Base-by-base conservation (phyloP, 2,888 invertebrate species). In the Synanthedon myopaeformis region DNA sequence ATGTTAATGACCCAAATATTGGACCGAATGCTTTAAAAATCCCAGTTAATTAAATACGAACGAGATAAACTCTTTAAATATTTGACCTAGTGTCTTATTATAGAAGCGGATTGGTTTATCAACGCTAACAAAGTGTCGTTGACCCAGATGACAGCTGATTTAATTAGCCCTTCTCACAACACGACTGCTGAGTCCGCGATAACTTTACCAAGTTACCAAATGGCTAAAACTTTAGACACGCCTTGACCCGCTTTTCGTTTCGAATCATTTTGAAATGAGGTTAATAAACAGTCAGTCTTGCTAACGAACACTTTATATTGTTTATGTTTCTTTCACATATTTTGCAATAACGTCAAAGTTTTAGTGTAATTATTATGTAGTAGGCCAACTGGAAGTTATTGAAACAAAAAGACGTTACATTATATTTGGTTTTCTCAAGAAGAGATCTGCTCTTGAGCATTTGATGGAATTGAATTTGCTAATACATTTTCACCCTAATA, bases 1-100 rank as follows among this genome's bases (percentile, higher is more conserved):
- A 69, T 77, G 84, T 79, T 82, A 83, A 82, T 85, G 85, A 86
- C 85, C 84, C 64, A 82, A 71, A 74, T 13, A n/a, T 11, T 11
- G 13, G 8, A 45, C 45, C 45, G 52, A n/a, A 52, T 45, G 42
- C n/a, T 28, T 17, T 48, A n/a, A 19, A 52, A 17, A 19, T 45
- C 28, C 28, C 49, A 28, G n/a, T 23, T 23, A 23, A 23, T 23
- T 23, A 51, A 35, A 35, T 51, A 51, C 13, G 35, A 28, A 52
- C 50, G 49, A 56, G 28, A 3, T 41, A 41, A 51, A 50, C 49
- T 51, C 52, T 49, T 54, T 41, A 35, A 45, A 48, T 55, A 49
- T 54, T 45, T 55, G 58, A 61, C 63, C 63, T 60, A 65, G 56
- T 62, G 54, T 58, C 56, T 60, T 57, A 58, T 60, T 61, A 59